Evolutionary conservation across 2,113 vertebrate genomes (phyloP), one percentile per base, ranked within the genome.

Genomic region (Microcebus jonahi): DNA sequence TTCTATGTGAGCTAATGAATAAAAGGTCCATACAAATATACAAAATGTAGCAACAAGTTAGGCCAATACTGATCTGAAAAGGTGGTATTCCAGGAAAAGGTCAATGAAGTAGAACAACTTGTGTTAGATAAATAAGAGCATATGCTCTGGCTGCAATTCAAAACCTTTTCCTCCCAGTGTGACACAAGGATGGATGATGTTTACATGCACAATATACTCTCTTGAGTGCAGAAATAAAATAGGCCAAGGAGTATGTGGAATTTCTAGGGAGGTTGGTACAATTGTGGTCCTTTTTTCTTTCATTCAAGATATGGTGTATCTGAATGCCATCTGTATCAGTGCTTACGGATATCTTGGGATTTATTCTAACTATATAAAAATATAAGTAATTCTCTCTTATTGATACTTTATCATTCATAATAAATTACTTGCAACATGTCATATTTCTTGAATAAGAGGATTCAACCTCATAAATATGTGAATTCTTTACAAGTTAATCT

Each of bases 1-100:
- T 90, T 93, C 70, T 15, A 6, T 27, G 63, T 76, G 55, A 94
- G 9, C 21, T 81, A 39, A 96, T 45, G 36, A 95, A 95, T 71
- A 85, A 76, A 90, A 96, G 89, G 67, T 55, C 42, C n/a, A 83
- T 31, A 48, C 17, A 79, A 65, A 70, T 48, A 91, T 53, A 71
- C 6, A 85, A 94, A 68, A 73, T 27, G 45, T 6, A 88, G 42
- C 7, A 34, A 53, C 68, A 83, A 84, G 68, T 82, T 67, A 85
- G 50, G 42, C 63, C 80, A 80, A 76, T 11, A n/a, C 8, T 17
- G 53, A 45, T 39, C 10, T 75, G 48, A 79, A 80, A 70, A 61
- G 17, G 36, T 31, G 59, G 39, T 79, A 59, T 31, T 80, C 50
- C 20, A 42, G 31, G 75, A 55, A 92, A 34, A 94, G 71, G 77